phyloP scores from a whole-genome alignment of 2,888 invertebrate species.

The Aromia moschata region DNA sequence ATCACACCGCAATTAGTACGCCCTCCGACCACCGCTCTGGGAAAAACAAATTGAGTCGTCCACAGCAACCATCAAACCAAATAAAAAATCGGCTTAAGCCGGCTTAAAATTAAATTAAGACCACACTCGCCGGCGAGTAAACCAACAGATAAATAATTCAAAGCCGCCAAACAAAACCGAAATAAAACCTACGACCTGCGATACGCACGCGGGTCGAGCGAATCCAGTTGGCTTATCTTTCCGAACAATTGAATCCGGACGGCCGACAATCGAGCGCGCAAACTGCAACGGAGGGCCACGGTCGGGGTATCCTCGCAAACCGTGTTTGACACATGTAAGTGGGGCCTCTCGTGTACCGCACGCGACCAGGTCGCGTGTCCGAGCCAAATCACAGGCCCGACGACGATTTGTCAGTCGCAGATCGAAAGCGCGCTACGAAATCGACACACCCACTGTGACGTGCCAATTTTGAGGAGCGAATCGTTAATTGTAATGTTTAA shows the following conservation, averaged over 20 bases:
- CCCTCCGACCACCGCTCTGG: constrained; percentile 36
- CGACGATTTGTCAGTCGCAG: constrained; percentile 53
- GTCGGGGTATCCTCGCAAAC: constrained; percentile 47
- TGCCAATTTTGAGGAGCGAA: constrained; percentile 27
- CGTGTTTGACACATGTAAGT: constrained; percentile 62
- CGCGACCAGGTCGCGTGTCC: constrained; percentile 52
- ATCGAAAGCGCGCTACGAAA: constrained; percentile 47
- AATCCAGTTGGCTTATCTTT: constrained; percentile 61
- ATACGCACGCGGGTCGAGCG: constrained; percentile 47
- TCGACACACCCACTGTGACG: constrained; percentile 52
- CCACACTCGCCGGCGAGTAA: constrained; percentile 48
- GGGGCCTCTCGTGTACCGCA: constrained; percentile 55
- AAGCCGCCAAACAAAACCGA: constrained; percentile 52
- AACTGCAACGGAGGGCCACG: constrained; percentile 8
- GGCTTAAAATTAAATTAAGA: constrained; percentile 56
- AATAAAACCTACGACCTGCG: constrained; percentile 43
- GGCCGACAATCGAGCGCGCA: constrained; percentile 6
- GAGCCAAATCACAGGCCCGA: constrained; percentile 52
- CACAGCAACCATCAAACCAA: constrained; percentile 22
- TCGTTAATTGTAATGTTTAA: constrained; percentile 28
- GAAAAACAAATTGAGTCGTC: constrained; percentile 45
- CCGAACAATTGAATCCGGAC: constrained; percentile 58
- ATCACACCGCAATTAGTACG: not conserved
- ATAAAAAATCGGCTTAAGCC: constrained; percentile 39
- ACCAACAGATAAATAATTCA: constrained; percentile 59